Evolutionary conservation across 2,113 vertebrate genomes (phyloP), one percentile per base, ranked within the genome.

Genomic region (Pipa parva): DNA sequence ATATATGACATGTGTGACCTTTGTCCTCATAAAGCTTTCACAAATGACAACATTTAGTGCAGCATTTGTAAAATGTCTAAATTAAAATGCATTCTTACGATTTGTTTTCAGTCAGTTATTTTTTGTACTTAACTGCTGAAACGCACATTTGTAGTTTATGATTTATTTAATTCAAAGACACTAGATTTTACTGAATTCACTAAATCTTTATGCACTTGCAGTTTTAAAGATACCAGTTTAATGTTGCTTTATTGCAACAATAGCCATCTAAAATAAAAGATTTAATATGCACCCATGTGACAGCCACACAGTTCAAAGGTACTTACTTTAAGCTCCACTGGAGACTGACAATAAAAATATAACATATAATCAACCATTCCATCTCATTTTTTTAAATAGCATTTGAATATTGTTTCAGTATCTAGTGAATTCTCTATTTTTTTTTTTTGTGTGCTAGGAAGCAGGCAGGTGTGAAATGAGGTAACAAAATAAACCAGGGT

Each of bases 381-480:
- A 65, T 61, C 57, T 74, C n/a, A n/a, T 57, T 45, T 59, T 64
- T 49, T 55, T 55, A 49, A 39, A 57, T 51, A 11, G 22, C 13
- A 10, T 21, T 25, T 52, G 25, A 39, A 62, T 57, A 66, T 66
- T 58, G 50, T 62, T 62, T 36, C 48, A 50, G 59, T 29, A 65
- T 54, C 17, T 18, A 29, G 18, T 27, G 22, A 48, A 51, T 50
- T 49, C 49, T 56, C 28, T 8, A 8, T 33, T 70, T 20, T 33
- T 70, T 20, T 70, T 15, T 51, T 45, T 52, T 59, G 58, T 54
- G 50, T 54, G 66, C 48, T 70, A 50, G 58, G 49, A 52, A 49
- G 58, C 49, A 70, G 66, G 66, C 66, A 70, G 36, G 58, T 70
- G 66, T 70, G 66, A 70, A 70, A 70, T 61, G 58, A 61, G 58